Percentiles rank a stretch among this genome's conserved stretches.
Evolutionary conservation across 2,113 vertebrate species (phyloP).

Genomic region (Maccullochella peelii): DNA sequence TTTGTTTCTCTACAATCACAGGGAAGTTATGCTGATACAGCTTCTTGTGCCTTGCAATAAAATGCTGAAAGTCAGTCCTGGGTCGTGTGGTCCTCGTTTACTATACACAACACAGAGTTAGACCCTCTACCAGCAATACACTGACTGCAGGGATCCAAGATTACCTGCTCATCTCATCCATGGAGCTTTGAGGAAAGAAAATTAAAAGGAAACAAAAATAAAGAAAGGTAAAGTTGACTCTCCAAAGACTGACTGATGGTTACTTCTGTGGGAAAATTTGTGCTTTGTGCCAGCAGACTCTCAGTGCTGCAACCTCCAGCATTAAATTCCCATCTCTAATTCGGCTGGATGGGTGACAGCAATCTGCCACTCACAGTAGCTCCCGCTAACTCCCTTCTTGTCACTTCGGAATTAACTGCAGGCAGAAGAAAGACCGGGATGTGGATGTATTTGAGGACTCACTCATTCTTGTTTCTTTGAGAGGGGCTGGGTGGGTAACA

Average conservation of each 20-base stretch:
- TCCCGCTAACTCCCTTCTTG: conserved; percentile 24
- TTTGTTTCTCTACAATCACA: not conserved
- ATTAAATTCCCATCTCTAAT: conserved; percentile 51
- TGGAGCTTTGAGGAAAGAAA: not conserved
- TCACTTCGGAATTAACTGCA: conserved; percentile 37
- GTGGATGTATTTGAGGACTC: conserved; percentile 28
- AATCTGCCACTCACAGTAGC: conserved; percentile 52
- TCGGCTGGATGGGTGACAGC: conserved; percentile 62
- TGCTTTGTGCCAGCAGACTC: conserved; percentile 54
- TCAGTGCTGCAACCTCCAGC: conserved; percentile 18
- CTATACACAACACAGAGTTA: not conserved
- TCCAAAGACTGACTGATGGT: conserved; percentile 30
- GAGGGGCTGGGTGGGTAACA: not conserved
- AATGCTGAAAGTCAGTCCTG: not conserved
- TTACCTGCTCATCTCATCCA: not conserved
- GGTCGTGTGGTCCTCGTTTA: not conserved
- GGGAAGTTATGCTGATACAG: not conserved
- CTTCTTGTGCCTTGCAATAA: not conserved
- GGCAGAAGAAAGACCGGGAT: conserved; percentile 24
- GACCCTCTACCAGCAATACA: not conserved
- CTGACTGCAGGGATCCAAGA: not conserved
- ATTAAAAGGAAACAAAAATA: not conserved
- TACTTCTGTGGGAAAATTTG: conserved; percentile 18
- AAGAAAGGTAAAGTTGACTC: conserved; percentile 12
- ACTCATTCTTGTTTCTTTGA: conserved; percentile 14